Evolutionary conservation across 2,888 invertebrate species (phyloP), one percentile per base, ranked within the genome.

Genomic region (Reticulitermes lucifugus): DNA sequence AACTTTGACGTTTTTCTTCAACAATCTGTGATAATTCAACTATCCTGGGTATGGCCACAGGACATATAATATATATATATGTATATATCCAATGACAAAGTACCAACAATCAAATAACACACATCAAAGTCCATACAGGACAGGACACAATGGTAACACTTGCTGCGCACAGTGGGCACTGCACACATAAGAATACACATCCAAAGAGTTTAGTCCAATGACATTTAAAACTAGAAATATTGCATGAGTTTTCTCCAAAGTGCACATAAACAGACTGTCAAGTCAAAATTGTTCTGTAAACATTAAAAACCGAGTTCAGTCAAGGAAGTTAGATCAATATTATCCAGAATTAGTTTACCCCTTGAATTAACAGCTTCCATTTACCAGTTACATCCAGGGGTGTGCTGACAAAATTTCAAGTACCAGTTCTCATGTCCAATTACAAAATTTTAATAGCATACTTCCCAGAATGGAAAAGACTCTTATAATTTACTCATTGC

Each of bases 11-110:
- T 65, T 65, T 65, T 65, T 65, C 65, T n/a, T 65, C 25, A 65
- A 65, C 65, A 14, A 65, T 55, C n/a, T 65, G 65, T n/a, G n/a
- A 65, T 65, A 65, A n/a, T n/a, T 65, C 65, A 65, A 65, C n/a
- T 65, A 65, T 65, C 65, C 65, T 65, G 65, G 12, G 25, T 25
- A 65, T n/a, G 9, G 12, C 25, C 9, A 25, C 65, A 65, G n/a
- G 65, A 65, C 12, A 25, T 65, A 65, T 10, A 65, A 65, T 65
- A 65, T n/a, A 65, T 51, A 1, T 60, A 60, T n/a, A 55, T 65
- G 14, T 65, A 60, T n/a, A 25, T 65, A 25, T 65, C 65, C 25
- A 65, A 65, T 65, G 65, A 65, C 65, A 65, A 4, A 25, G 65
- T 65, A 65, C 65, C 65, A 65, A 65, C 65, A 65, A 65, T 65